Conservation (phyloP, 2,888 invertebrate species). For the Caenorhabditis becei region DNA sequence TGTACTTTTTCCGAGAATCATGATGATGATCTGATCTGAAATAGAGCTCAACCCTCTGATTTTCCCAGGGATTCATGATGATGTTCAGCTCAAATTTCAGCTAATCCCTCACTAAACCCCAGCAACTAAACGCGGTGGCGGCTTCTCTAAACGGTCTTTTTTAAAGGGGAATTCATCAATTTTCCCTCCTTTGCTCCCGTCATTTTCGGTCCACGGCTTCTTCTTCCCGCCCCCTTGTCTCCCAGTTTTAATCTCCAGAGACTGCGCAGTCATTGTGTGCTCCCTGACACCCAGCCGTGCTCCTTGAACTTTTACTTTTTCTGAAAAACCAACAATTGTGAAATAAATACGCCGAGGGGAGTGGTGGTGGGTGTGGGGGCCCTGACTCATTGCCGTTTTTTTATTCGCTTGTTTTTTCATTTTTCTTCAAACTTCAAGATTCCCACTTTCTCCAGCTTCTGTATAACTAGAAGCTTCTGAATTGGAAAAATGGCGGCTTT, state of each 20-base stretch:
- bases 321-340: constrained; percentile 6
- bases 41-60: background rate
- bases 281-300: background rate
- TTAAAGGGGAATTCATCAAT: constrained; percentile 8
- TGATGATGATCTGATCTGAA: constrained; percentile 6
- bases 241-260: constrained; percentile 18
- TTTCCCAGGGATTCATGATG: background rate
- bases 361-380: background rate
- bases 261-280: background rate
- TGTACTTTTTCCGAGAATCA: no score
- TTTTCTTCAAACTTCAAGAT: background rate
- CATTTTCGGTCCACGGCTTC: constrained; percentile 1
- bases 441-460: no score
- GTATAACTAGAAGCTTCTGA: no score
- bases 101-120: background rate
- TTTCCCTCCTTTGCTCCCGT: no score
- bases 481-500: no score
- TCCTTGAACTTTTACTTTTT: constrained; percentile 7
- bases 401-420: constrained; percentile 16
- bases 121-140: no score
- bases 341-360: constrained; percentile 3
- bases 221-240: background rate
- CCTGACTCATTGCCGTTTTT: constrained; percentile 9
- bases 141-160: background rate
- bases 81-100: constrained; percentile 9